These are phyloP conservation scores for Nasonia longicornis DNA, from an alignment of 1,140 invertebrate genomes.

Conservation along the genomic window DNA sequence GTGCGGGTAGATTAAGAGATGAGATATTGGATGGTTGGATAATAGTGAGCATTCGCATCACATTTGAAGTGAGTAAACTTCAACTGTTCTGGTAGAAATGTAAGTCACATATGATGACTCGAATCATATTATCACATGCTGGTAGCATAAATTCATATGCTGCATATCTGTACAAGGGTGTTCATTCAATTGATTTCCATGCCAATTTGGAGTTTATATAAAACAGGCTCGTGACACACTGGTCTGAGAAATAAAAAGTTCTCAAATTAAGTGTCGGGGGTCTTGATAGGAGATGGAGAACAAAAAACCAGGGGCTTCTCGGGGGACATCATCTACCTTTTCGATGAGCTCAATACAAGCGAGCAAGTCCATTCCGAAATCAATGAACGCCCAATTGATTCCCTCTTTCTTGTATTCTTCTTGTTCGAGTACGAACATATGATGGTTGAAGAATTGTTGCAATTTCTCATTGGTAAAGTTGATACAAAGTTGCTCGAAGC, in stretches of 20 bases:
- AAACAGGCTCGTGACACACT: slow-evolving; percentile 9
- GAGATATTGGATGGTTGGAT: background rate
- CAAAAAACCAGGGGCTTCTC: slow-evolving; percentile 30
- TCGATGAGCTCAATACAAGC: slow-evolving; percentile 97
- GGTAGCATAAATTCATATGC: slow-evolving; percentile 5
- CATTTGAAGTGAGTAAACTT: background rate
- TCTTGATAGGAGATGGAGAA: slow-evolving; percentile 26
- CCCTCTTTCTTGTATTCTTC: slow-evolving; percentile 96
- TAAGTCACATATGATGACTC: slow-evolving; percentile 16
- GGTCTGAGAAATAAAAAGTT: slow-evolving; percentile 21
- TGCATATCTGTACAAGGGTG: background rate
- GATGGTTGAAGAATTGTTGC: slow-evolving; percentile 98
- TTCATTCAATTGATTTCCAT: slow-evolving; percentile 14
- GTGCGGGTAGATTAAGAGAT: background rate
- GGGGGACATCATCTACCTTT: slow-evolving; percentile 80
- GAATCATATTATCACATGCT: slow-evolving; percentile 11
- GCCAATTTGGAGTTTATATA: slow-evolving; percentile 1
- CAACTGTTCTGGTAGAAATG: background rate
- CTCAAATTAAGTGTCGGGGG: background rate
- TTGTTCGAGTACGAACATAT: slow-evolving; percentile 98
- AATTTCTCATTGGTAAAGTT: slow-evolving; percentile 98
- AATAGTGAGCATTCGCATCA: background rate
- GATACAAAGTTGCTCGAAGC: slow-evolving; percentile 99
- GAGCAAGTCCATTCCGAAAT: slow-evolving; percentile 97
- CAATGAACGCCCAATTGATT: slow-evolving; percentile 95